These are phyloP conservation scores for Torymus texanus DNA, from an alignment of 2,888 invertebrate species.

Conservation along the genomic window DNA sequence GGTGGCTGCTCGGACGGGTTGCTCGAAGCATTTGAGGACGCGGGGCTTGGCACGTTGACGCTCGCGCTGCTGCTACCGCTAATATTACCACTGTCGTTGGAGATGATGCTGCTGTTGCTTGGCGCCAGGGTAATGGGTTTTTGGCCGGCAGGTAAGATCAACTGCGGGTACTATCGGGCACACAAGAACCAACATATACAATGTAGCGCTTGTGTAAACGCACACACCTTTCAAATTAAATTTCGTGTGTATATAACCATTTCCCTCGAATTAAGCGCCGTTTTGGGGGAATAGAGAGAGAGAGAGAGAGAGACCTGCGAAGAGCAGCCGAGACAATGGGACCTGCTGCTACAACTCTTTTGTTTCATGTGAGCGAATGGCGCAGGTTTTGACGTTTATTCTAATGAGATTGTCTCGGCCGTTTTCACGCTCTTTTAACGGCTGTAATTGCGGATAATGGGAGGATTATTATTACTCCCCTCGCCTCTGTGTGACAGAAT, in stretches of 20 bases:
- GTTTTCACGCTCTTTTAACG: conserved; percentile 38
- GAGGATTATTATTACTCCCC: neutral
- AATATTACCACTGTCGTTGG: conserved; percentile 62
- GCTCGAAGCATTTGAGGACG: conserved; percentile 62
- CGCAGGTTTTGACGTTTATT: neutral
- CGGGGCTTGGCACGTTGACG: conserved; percentile 71
- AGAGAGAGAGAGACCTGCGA: neutral
- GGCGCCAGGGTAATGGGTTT: conserved; percentile 76
- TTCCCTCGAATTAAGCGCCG: neutral
- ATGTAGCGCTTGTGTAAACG: neutral
- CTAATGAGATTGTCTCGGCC: conserved; percentile 25
- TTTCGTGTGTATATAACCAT: neutral
- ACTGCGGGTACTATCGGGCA: conserved; percentile 81
- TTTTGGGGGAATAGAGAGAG: neutral
- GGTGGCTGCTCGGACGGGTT: conserved; percentile 71
- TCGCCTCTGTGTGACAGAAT: too few species aligned
- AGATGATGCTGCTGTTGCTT: conserved; percentile 67
- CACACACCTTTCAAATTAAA: conserved; percentile 1
- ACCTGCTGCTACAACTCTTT: neutral
- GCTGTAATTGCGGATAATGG: conserved; percentile 22
- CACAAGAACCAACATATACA: conserved; percentile 3
- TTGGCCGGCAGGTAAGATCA: conserved; percentile 86
- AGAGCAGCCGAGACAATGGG: neutral
- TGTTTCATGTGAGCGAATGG: neutral
- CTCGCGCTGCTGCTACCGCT: conserved; percentile 70